Percentiles rank a stretch among this genome's conserved stretches.
phyloP scores from a whole-genome alignment of 2,113 vertebrate genomes.

The Myiozetetes cayanensis region DNA sequence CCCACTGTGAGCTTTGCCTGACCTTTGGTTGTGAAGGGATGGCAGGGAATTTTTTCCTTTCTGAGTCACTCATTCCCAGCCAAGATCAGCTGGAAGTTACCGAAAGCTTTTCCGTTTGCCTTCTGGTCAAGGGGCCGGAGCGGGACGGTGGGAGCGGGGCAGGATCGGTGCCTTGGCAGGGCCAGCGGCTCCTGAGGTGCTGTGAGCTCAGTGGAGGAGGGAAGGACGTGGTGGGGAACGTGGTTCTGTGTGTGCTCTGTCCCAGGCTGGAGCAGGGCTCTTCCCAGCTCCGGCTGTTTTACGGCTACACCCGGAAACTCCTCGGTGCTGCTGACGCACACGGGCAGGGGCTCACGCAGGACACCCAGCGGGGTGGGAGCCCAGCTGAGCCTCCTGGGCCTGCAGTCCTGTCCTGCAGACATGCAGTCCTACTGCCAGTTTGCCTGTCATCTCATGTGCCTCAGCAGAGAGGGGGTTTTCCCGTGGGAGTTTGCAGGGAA shows the following conservation, averaged over 20 bases:
- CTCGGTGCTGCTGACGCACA: background rate
- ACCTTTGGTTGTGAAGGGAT: slow-evolving; percentile 8
- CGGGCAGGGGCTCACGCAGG: background rate
- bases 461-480: background rate
- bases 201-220: background rate
- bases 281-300: slow-evolving; percentile 6
- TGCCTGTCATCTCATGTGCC: background rate
- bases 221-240: background rate
- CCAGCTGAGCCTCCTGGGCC: background rate
- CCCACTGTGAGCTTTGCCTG: background rate
- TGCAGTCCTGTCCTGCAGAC: background rate
- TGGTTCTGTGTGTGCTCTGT: background rate
- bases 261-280: background rate
- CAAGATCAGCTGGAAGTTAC: slow-evolving; percentile 46
- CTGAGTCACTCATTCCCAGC: slow-evolving; percentile 6
- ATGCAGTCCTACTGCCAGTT: background rate
- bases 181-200: background rate
- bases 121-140: background rate
- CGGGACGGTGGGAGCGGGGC: background rate
- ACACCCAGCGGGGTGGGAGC: background rate
- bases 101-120: slow-evolving; percentile 22
- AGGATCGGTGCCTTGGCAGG: background rate
- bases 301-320: background rate
- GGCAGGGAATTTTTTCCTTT: slow-evolving; percentile 27
- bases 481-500: background rate